These are phyloP conservation scores for Aphelenchoides avenae DNA, from an alignment of 1,140 invertebrate genomes.

Conservation along the genomic window DNA sequence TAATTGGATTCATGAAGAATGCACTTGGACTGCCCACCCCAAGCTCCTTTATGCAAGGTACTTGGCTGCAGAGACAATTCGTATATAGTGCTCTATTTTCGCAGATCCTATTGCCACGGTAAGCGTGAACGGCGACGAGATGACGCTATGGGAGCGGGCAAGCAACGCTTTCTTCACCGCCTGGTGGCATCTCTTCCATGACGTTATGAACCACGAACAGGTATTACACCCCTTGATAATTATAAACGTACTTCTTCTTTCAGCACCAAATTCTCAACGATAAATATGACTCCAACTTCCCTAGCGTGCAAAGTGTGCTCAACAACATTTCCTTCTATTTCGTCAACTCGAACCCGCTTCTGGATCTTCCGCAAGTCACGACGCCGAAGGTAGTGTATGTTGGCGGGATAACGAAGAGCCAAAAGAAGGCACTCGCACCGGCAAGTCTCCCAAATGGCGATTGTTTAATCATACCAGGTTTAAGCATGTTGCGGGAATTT, in stretches of 20 bases:
- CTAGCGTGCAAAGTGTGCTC: constrained; percentile 3
- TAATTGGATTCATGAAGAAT: constrained; percentile 1
- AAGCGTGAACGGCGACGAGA: too few species aligned
- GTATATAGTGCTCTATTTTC: too few species aligned
- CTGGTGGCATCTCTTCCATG: constrained; percentile 7
- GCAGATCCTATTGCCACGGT: too few species aligned
- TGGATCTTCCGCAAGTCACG: constrained; percentile 16
- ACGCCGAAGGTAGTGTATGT: constrained; percentile 25
- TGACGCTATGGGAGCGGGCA: not conserved
- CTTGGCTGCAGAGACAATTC: not conserved
- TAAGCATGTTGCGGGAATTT: constrained; percentile 3
- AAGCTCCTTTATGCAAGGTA: constrained; percentile 11
- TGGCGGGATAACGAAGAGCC: constrained; percentile 14
- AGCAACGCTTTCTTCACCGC: constrained; percentile 5
- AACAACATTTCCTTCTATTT: constrained; percentile 19
- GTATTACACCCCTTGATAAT: not conserved
- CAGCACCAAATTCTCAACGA: constrained; percentile 8
- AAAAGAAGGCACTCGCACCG: constrained; percentile 1
- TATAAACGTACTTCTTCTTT: not conserved
- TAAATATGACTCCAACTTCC: constrained; percentile 14
- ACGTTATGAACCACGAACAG: not conserved
- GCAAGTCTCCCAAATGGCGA: too few species aligned
- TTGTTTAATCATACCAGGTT: not conserved
- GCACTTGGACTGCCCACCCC: constrained; percentile 12
- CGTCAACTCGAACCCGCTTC: constrained; percentile 21